Base-by-base conservation (phyloP, 2,113 vertebrate genomes). In the Cromileptes altivelis region DNA sequence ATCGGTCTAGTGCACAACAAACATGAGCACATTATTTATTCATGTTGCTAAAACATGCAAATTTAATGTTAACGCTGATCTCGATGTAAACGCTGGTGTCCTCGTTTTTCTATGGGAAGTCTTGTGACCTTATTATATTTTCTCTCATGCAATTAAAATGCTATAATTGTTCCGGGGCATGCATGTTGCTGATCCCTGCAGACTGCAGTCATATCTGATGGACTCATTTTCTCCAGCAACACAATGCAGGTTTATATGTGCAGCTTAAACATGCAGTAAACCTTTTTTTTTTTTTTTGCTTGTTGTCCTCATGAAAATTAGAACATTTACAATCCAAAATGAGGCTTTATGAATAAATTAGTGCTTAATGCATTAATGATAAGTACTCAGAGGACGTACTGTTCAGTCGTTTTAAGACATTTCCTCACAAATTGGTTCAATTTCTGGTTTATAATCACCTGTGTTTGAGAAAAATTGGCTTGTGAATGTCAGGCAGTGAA, bases 371-470 rank as follows among this genome's bases (percentile, higher is more conserved):
- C 47, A 21, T 8, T 11, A 27, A 67, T 25, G 56, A 63, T 65
- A 56, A 74, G 15, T 12, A n/a, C 68, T 77, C 23, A 21, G 19
- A 60, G 55, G 33, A 50, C 6, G 27, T 12, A n/a, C 3, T 12
- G 53, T 37, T n/a, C 19, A 62, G 67, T 53, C 49, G 15, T 78
- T 65, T 52, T 37, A 37, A 55, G 37, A 63, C 17, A 47, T 62
- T 75, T 70, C 2, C 57, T 17, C 1, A 23, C 21, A 75, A 61
- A 83, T 47, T 60, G 40, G 58, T 75, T 47, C 63, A 47, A 15
- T 70, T 75, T 81, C 58, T 63, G 61, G 40, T 70, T 80, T 77
- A 53, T 78, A 71, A 75, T 81, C 45, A 49, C 55, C 57, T 61
- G 40, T 23, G 40, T 79, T 42, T 13, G 52, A 19, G 14, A 11